Evolutionary conservation across 2,797 vertebrate genomes (phyloP).

Genomic region (Poecilia wingei): DNA sequence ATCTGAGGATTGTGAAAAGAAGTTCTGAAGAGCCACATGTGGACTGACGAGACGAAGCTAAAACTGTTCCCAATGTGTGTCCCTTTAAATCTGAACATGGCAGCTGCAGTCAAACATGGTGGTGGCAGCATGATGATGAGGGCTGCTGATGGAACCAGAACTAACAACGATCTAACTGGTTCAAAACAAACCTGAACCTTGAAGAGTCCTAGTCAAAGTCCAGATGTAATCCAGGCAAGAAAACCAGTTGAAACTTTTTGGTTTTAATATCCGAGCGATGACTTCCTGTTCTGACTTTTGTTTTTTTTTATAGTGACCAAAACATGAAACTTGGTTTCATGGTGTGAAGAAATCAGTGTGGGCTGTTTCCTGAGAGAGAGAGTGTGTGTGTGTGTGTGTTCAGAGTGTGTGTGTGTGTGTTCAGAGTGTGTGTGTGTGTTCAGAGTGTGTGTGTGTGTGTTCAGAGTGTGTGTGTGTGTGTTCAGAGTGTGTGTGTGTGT

Average conservation of each 20-base stretch:
- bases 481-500: background rate
- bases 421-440: no score
- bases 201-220: background rate
- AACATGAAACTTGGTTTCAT: background rate
- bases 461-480: no score
- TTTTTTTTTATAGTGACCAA: background rate
- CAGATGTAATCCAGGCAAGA: background rate
- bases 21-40: background rate
- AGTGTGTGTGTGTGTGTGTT: no score
- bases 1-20: background rate
- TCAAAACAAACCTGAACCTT: no score
- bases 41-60: no score
- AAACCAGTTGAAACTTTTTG: background rate
- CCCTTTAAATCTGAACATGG: background rate
- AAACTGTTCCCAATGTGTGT: background rate
- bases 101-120: background rate
- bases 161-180: background rate
- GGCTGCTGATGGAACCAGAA: background rate
- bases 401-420: no score
- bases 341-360: no score
- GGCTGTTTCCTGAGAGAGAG: background rate
- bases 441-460: no score
- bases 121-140: background rate
- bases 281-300: background rate
- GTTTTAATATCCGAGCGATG: background rate